Base-by-base conservation (phyloP, 2,888 invertebrate genomes). In the Melieria crassipennis region DNA sequence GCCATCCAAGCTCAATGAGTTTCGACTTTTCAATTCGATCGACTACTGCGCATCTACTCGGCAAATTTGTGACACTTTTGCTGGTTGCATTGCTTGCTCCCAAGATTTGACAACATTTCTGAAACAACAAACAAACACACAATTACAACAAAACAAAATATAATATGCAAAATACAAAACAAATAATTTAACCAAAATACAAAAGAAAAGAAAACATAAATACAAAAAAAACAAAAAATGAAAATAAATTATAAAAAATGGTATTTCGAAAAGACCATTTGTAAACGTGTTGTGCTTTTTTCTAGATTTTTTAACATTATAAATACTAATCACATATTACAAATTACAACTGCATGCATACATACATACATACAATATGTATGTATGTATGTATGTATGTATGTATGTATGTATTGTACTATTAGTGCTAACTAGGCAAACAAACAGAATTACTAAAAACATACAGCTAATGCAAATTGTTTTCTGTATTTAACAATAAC, bases 261-360 rank as follows among this genome's bases (percentile, higher is more conserved):
- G 84, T 84, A 79, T 83, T 83, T 84, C 74, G 77, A 82, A 83
- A 84, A 83, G 80, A 82, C 84, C 84, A 83, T 84, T 84, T 83
- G 83, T 81, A 83, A 84, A 83, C 82, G 85, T 84, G 85, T 84
- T 84, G 83, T 84, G 83, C 83, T 84, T 84, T 77, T 30, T 84
- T 84, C 78, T 83, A 82, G 84, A 80, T 80, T 83, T 84, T 84
- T 75, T 75, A 67, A 75, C 73, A 75, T 62, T 73, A 74, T 70
- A 60, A 76, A 50, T 55, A 70, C n/a, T 75, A 70, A 76, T 48
- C 58, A 71, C 78, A 76, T 75, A 73, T 76, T 30, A 30, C 30
- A 30, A 30, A 30, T 30, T 30, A 30, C 30, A 1, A 30, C 30
- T 30, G 30, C 30, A 30, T 30, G 30, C 30, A 65, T 64, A 72